These are phyloP conservation scores for Callospermophilus lateralis DNA, from an alignment of 2,113 vertebrate genomes.

Conservation along the genomic window DNA sequence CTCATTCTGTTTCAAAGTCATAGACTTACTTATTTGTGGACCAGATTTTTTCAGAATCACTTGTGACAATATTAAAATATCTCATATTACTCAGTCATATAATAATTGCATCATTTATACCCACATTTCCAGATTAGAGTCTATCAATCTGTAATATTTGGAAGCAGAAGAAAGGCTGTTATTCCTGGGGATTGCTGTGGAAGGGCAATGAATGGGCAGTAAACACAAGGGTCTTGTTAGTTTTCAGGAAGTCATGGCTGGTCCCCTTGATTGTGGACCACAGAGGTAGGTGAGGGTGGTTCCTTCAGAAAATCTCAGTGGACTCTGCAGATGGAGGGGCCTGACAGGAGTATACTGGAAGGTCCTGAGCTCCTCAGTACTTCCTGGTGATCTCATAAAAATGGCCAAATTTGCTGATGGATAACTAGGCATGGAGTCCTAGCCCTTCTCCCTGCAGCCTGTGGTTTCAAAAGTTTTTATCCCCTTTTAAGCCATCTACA, in stretches of 20 bases:
- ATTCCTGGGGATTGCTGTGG: not conserved
- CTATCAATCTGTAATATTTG: not conserved
- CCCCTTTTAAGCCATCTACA: not conserved
- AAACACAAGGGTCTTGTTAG: not conserved
- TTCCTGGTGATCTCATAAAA: not conserved
- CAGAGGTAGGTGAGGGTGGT: not conserved
- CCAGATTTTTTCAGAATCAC: not conserved
- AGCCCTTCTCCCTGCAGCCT: not conserved
- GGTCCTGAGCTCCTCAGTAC: not conserved
- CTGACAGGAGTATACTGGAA: not conserved
- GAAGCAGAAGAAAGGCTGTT: not conserved
- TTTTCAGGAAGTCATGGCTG: not conserved
- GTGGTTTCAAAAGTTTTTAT: not conserved
- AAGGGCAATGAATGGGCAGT: rapidly evolving
- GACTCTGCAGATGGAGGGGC: rapidly evolving
- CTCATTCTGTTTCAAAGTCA: not conserved
- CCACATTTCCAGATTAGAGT: not conserved
- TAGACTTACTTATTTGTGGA: not conserved
- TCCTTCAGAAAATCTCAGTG: not conserved
- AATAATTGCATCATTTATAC: not conserved
- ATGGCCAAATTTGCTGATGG: rapidly evolving
- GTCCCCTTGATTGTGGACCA: not conserved
- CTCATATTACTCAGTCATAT: not conserved
- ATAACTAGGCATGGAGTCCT: not conserved
- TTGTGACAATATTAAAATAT: not conserved